Conservation (phyloP, 1,140 invertebrate species). For the Brachionus asplanchnoidis region DNA sequence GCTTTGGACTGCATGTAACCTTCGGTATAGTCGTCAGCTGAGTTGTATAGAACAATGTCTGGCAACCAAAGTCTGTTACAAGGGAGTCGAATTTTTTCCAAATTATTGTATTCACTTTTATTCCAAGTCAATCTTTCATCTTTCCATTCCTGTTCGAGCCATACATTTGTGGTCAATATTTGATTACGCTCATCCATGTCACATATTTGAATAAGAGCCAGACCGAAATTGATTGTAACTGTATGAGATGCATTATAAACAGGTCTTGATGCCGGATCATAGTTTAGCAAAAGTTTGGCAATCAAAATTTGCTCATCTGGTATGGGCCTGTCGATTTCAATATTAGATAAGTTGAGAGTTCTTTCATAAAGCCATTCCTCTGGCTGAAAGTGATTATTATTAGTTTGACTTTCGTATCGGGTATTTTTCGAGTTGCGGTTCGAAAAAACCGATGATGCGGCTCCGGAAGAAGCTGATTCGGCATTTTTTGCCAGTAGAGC, state of each 20-base stretch:
- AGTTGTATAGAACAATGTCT: slow-evolving; percentile 41
- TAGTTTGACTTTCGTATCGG: background rate
- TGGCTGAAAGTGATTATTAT: background rate
- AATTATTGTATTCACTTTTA: slow-evolving; percentile 57
- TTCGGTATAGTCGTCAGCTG: slow-evolving; percentile 62
- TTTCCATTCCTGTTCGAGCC: slow-evolving; percentile 75
- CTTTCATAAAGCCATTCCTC: slow-evolving; percentile 15
- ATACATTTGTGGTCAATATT: slow-evolving; percentile 89
- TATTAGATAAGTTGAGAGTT: background rate
- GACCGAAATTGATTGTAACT: slow-evolving; percentile 89
- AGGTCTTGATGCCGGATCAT: slow-evolving; percentile 92
- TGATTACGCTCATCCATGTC: slow-evolving; percentile 90
- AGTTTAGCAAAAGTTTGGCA: slow-evolving; percentile 81
- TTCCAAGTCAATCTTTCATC: slow-evolving; percentile 61
- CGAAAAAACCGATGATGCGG: background rate
- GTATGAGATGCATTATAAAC: slow-evolving; percentile 94
- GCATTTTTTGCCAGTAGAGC: background rate
- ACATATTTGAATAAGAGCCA: slow-evolving; percentile 97
- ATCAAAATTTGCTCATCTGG: slow-evolving; percentile 88
- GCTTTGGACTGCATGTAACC: slow-evolving; percentile 61
- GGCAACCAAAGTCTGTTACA: slow-evolving; percentile 59
- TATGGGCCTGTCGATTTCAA: slow-evolving; percentile 58
- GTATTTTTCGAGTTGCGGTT: background rate
- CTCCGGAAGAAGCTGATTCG: background rate
- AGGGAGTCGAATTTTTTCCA: slow-evolving; percentile 59